Evolutionary conservation across 2,797 vertebrate species (phyloP), one percentile per base, ranked within the genome.

Genomic region (Caiman crocodilus): DNA sequence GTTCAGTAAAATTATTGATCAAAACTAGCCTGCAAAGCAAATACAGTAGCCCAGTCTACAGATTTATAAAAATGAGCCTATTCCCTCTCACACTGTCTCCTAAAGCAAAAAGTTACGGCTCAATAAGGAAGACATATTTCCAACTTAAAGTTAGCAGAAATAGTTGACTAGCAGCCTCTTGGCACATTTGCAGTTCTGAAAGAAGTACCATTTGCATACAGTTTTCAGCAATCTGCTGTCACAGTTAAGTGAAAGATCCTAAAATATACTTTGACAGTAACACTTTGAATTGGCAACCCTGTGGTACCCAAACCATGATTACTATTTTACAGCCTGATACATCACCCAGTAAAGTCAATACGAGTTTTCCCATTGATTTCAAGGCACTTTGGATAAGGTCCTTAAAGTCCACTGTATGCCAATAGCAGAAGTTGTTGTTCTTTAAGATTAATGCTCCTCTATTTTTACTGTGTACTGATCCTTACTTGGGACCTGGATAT

Each of bases 71-170:
- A 88, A 90, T 74, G 93, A 95, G 92, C 92, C 50, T 74, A 42
- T 93, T 96, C 26, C 75, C 87, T 11, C 55, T 50, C 50, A 23
- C 94, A 94, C 89, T 58, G 85, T 56, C 75, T 93, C 93, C 80
- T 77, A 84, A 92, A 92, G 23, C 93, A 77, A 50, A 50, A 93
- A 97, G 76, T 89, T 96, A 94, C 20, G 94, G 84, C 84, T 95
- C 92, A 96, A 90, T 94, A 97, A 94, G 83, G 50, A 96, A 96
- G 92, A 95, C 17, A 84, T 94, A 96, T 95, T 97, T 97, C 78
- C 83, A 94, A 90, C 94, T 93, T 93, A 88, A 96, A 96, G 55
- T 95, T 94, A 95, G 59, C 86, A 89, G 84, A 97, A 97, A 96
- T 97, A 96, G 96, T 97, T 97, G 96, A 95, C 85, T 93, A 82